Conservation (phyloP, 2,888 invertebrate species). For the Platycnemis pennipes region DNA sequence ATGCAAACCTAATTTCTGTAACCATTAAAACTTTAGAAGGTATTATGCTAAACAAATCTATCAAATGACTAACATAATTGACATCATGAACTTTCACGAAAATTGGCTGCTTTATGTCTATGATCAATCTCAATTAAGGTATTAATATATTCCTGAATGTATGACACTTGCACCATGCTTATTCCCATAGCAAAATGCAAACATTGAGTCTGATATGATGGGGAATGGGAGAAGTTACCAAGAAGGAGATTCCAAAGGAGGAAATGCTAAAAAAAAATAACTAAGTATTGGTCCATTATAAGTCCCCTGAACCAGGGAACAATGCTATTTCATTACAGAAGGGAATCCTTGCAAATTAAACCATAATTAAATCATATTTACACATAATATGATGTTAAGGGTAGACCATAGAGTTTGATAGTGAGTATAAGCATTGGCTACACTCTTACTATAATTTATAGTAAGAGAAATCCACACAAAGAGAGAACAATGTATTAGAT, state of each 20-base stretch:
- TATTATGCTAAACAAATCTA: constrained; percentile 62
- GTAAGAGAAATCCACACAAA: constrained; percentile 61
- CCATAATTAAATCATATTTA: neutral
- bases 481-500: constrained; percentile 57
- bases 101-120: constrained; percentile 64
- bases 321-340: neutral
- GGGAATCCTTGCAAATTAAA: constrained; percentile 41
- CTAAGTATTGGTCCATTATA: constrained; percentile 63
- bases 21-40: constrained; percentile 53
- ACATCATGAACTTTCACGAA: constrained; percentile 66
- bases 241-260: constrained; percentile 56
- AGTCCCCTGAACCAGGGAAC: constrained; percentile 5
- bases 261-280: constrained; percentile 55
- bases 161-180: constrained; percentile 29
- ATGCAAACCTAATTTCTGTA: constrained; percentile 58
- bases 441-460: constrained; percentile 54
- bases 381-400: neutral
- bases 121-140: constrained; percentile 53
- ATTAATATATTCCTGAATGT: constrained; percentile 40
- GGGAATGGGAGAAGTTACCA: constrained; percentile 63
- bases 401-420: constrained; percentile 38
- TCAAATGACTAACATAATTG: constrained; percentile 62
- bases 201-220: constrained; percentile 56
- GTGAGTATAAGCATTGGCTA: constrained; percentile 58
- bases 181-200: constrained; percentile 49